These are phyloP conservation scores for Apteryx owenii DNA, from an alignment of 2,113 vertebrate genomes.

Conservation along the genomic window DNA sequence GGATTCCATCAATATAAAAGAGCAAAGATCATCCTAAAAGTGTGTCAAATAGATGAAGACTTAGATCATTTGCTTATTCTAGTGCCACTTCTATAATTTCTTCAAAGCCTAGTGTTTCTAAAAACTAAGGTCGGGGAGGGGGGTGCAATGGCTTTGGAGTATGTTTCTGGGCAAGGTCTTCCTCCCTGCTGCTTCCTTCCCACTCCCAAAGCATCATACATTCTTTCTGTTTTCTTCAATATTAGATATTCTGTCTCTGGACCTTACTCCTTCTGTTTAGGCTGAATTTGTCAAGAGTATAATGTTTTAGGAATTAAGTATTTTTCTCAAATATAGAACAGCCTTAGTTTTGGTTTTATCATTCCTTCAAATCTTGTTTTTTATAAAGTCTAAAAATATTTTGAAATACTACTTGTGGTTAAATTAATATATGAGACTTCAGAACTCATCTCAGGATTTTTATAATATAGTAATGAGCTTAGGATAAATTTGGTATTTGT, in stretches of 20 bases:
- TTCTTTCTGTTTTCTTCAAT: background rate
- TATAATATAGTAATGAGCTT: background rate
- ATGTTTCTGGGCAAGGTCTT: background rate
- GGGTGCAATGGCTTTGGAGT: background rate
- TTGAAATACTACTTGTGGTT: background rate
- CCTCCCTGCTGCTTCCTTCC: background rate
- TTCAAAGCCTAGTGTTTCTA: background rate
- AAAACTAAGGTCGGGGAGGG: background rate
- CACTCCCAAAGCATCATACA: accelerated
- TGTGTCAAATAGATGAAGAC: background rate
- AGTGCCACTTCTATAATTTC: background rate
- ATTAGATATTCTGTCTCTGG: background rate
- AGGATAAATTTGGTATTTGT: background rate
- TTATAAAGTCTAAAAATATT: background rate
- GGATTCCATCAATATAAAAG: background rate
- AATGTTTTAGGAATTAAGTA: background rate
- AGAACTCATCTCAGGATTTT: background rate
- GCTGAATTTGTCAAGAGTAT: background rate
- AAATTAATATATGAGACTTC: background rate
- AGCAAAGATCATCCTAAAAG: background rate
- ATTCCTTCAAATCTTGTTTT: background rate
- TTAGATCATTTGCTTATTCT: background rate
- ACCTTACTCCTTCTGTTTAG: background rate
- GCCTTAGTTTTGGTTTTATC: background rate
- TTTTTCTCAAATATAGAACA: background rate